A percentile compares a stretch with the other conserved stretches of the same genome.
These are phyloP conservation scores for Eulemur coronatus DNA, from an alignment of 2,797 vertebrate species.

Conservation along the genomic window DNA sequence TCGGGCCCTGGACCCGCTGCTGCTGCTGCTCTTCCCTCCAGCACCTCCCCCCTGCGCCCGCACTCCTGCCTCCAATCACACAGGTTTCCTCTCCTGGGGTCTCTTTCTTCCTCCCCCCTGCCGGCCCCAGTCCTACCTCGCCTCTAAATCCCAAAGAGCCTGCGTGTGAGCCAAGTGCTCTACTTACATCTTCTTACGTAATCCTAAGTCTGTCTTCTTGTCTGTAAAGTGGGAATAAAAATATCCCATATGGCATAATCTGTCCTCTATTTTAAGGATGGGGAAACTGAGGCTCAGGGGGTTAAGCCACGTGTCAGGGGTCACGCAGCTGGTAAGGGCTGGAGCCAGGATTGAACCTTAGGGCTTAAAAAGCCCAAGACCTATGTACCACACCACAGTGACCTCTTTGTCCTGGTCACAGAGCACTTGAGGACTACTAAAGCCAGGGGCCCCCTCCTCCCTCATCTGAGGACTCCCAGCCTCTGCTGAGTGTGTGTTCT, in stretches of 20 bases:
- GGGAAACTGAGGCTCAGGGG: background rate
- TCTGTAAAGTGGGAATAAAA: background rate
- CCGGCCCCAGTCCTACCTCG: background rate
- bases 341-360: background rate
- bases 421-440: background rate
- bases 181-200: background rate
- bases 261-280: background rate
- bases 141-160: background rate
- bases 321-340: background rate
- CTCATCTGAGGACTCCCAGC: too few relatives aligned
- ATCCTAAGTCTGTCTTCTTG: background rate
- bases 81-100: background rate
- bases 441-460: accelerated
- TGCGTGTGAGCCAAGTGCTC: background rate
- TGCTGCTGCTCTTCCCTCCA: background rate
- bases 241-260: background rate
- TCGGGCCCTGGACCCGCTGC: background rate
- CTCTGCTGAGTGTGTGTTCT: background rate
- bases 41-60: background rate
- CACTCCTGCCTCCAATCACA: background rate
- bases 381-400: too few relatives aligned
- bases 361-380: background rate
- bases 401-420: background rate
- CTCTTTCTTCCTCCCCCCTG: background rate
- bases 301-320: background rate